Evolutionary conservation across 1,140 invertebrate species (phyloP).

Genomic region (Drosophila watanabei): DNA sequence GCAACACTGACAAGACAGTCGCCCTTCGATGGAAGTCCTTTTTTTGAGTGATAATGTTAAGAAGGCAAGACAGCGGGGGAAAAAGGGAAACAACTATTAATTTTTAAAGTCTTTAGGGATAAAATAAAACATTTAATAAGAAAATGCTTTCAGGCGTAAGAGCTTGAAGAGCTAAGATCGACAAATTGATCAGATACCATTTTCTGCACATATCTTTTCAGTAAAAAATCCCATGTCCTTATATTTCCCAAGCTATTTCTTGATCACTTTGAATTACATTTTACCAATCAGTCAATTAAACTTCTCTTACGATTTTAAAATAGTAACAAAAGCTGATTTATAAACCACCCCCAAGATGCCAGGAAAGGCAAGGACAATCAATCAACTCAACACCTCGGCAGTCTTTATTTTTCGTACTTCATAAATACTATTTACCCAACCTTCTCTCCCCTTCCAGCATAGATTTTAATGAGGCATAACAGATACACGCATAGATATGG

Average conservation of each 20-base stretch:
- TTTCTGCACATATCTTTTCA: background rate
- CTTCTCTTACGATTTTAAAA: background rate
- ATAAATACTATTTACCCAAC: slow-evolving; percentile 9
- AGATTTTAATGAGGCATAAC: slow-evolving; percentile 20
- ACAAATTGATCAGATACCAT: background rate
- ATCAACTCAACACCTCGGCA: slow-evolving; percentile 24
- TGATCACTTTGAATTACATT: no score
- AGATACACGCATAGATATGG: slow-evolving; percentile 7
- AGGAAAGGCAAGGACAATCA: background rate
- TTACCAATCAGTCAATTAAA: background rate
- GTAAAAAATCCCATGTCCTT: background rate
- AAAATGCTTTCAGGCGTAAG: background rate
- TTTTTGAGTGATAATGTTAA: slow-evolving; percentile 3
- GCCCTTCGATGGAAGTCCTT: slow-evolving; percentile 10
- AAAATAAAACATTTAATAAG: no score
- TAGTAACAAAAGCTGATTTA: no score
- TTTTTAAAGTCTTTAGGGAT: background rate
- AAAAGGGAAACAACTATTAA: background rate
- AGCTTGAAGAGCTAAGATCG: background rate
- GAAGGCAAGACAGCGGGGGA: background rate
- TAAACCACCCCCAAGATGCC: background rate
- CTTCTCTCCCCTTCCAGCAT: background rate
- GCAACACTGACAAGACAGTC: slow-evolving; percentile 51
- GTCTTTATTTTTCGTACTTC: slow-evolving; percentile 10
- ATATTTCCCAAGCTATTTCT: no score